These are phyloP conservation scores for Euplagia quadripunctaria DNA, from an alignment of 2,888 invertebrate genomes.

Conservation along the genomic window DNA sequence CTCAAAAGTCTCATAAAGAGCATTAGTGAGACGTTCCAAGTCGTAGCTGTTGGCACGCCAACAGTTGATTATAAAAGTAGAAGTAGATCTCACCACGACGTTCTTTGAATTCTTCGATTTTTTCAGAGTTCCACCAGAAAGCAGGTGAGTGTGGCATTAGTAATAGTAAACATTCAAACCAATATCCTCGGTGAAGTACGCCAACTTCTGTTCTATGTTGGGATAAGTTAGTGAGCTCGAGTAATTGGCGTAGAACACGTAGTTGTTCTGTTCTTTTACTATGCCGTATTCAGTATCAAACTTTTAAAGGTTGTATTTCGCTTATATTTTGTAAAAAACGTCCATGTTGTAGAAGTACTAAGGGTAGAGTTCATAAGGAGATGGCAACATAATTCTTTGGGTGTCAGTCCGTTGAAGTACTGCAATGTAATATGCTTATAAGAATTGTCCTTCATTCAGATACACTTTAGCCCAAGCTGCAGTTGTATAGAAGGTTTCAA, in stretches of 20 bases:
- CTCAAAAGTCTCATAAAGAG: constrained; percentile 87
- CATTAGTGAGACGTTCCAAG: constrained; percentile 90
- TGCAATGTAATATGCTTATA: constrained; percentile 88
- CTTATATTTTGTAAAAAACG: constrained; percentile 78
- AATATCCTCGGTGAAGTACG: too few relatives aligned
- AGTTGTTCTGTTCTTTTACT: too few relatives aligned
- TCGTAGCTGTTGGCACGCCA: constrained; percentile 91
- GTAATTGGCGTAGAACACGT: too few relatives aligned
- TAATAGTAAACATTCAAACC: constrained; percentile 90
- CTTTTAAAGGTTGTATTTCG: constrained; percentile 67
- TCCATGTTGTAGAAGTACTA: constrained; percentile 89
- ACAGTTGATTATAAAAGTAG: constrained; percentile 89
- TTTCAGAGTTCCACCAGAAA: constrained; percentile 88
- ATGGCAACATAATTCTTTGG: constrained; percentile 88
- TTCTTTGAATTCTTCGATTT: constrained; percentile 80
- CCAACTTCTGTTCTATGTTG: too few relatives aligned
- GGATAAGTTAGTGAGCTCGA: too few relatives aligned
- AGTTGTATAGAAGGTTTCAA: constrained; percentile 87
- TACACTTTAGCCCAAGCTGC: constrained; percentile 87
- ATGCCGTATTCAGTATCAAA: constrained; percentile 8
- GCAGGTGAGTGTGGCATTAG: constrained; percentile 88
- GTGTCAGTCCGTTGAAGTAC: constrained; percentile 87
- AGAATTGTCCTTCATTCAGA: constrained; percentile 89
- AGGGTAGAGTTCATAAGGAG: constrained; percentile 90
- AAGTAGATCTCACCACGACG: constrained; percentile 90